Conservation (phyloP, 2,888 invertebrate species). For the Oconnorella tubifera region DNA sequence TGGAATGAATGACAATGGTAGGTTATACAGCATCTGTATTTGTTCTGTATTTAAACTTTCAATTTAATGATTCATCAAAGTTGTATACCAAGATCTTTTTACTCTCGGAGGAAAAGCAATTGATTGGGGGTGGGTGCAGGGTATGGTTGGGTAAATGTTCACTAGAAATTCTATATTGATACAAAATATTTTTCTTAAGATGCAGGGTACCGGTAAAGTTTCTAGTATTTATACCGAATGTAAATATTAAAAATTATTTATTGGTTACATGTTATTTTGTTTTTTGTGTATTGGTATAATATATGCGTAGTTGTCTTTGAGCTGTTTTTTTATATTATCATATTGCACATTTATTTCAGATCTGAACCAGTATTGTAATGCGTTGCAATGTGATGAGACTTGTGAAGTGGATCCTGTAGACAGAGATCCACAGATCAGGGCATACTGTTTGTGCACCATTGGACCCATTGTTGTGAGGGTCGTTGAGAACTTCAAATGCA, state of each 20-base stretch:
- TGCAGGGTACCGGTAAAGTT: no score
- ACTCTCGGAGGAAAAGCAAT: no score
- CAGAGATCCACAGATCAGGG: background rate
- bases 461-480: constrained; percentile 3
- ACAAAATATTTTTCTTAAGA: no score
- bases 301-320: background rate
- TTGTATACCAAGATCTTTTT: background rate
- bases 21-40: background rate
- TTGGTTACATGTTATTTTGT: background rate
- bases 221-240: no score
- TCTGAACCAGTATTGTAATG: background rate
- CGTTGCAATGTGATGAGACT: constrained; percentile 5
- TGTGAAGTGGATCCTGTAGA: constrained; percentile 5
- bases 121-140: no score
- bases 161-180: no score
- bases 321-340: background rate
- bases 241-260: no score
- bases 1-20: constrained; percentile 8
- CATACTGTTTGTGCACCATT: constrained; percentile 12
- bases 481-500: constrained; percentile 3
- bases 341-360: background rate
- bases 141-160: no score
- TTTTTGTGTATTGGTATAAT: background rate
- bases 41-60: background rate
- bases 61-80: background rate